A percentile compares a stretch with the other conserved stretches of the same genome.
phyloP scores from a whole-genome alignment of 2,797 vertebrate genomes.

The Squalus acanthias region DNA sequence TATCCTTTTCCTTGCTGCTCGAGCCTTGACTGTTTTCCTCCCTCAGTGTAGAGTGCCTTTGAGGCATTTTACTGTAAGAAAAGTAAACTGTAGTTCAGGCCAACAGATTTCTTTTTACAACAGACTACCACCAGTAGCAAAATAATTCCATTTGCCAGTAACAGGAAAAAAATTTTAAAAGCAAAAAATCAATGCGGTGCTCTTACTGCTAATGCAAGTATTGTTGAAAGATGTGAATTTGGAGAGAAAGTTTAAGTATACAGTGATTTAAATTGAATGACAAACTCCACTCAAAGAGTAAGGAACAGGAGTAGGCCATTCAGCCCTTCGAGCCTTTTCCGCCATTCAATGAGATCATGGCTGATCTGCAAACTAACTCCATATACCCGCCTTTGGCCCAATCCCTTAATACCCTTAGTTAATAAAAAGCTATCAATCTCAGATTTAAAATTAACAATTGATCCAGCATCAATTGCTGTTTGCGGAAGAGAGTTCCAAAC shows the following conservation, averaged over 20 bases:
- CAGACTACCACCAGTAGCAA: background rate
- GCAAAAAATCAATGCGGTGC: background rate
- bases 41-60: background rate
- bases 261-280: background rate
- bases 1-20: background rate
- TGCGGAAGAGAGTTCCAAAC: too few species aligned
- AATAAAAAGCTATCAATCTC: too few species aligned
- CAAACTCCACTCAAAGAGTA: background rate
- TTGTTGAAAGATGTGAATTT: background rate
- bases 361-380: too few species aligned
- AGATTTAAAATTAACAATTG: too few species aligned
- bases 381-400: too few species aligned
- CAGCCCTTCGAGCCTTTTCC: too few species aligned
- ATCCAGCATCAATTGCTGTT: too few species aligned
- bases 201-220: background rate
- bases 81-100: background rate
- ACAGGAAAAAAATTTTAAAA: background rate
- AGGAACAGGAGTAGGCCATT: too few species aligned
- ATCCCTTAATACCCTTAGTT: too few species aligned
- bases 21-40: background rate
- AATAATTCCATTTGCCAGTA: background rate
- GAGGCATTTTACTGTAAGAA: background rate
- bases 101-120: background rate
- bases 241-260: background rate
- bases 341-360: too few species aligned